These are phyloP conservation scores for Athripsodes cinereus DNA, from an alignment of 2,888 invertebrate species.

Conservation along the genomic window DNA sequence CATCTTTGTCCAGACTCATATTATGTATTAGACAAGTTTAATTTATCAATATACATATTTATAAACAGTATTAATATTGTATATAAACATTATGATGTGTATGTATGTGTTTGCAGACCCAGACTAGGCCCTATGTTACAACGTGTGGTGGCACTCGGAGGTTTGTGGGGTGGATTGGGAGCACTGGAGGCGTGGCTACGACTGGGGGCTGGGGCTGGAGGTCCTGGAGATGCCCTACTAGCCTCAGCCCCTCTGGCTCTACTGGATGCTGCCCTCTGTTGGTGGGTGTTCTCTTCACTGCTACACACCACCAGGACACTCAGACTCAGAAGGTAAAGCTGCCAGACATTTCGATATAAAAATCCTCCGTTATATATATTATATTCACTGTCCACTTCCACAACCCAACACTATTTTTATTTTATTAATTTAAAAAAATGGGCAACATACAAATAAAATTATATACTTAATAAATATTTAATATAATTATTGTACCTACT, in stretches of 20 bases:
- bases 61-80: too few relatives aligned
- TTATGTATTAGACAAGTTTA: too few relatives aligned
- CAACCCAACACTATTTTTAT: not conserved
- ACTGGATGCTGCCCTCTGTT: slow-evolving; percentile 81
- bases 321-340: slow-evolving; percentile 69
- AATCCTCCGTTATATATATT: too few relatives aligned
- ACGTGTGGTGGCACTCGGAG: slow-evolving; percentile 78
- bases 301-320: slow-evolving; percentile 87
- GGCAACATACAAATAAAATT: too few relatives aligned
- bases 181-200: slow-evolving; percentile 83
- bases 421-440: not conserved
- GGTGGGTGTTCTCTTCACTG: slow-evolving; percentile 88
- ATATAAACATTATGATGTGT: too few relatives aligned
- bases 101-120: slow-evolving; percentile 59
- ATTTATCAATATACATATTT: too few relatives aligned
- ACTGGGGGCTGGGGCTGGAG: slow-evolving; percentile 36
- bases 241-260: slow-evolving; percentile 83
- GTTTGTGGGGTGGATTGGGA: slow-evolving; percentile 76
- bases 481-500: too few relatives aligned
- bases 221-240: slow-evolving; percentile 47
- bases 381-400: not conserved
- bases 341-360: not conserved
- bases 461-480: too few relatives aligned
- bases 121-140: slow-evolving; percentile 84
- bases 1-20: too few relatives aligned